These are phyloP conservation scores for Falcunculus frontatus DNA, from an alignment of 2,113 vertebrate species.

Conservation along the genomic window DNA sequence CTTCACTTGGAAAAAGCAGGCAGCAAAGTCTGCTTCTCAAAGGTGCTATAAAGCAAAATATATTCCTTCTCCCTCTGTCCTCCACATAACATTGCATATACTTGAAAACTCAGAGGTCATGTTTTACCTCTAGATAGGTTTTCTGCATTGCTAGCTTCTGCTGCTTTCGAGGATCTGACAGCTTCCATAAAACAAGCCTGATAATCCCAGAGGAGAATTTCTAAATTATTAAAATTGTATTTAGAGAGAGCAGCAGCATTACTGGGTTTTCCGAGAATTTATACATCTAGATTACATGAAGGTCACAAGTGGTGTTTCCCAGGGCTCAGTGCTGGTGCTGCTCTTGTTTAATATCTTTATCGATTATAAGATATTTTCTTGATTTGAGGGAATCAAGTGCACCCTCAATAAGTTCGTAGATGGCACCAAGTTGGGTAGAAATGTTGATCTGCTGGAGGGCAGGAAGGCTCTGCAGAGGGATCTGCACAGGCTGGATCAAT, in stretches of 20 bases:
- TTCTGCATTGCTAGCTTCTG: background rate
- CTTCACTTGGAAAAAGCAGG: background rate
- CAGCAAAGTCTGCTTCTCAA: background rate
- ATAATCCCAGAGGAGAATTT: background rate
- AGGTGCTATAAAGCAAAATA: background rate
- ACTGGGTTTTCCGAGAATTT: background rate
- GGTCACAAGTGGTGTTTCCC: background rate
- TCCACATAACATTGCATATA: background rate
- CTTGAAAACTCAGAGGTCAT: background rate
- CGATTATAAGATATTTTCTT: too few species aligned
- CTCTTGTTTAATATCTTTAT: background rate
- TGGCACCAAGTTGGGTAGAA: too few species aligned
- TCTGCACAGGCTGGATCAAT: background rate
- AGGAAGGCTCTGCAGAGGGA: background rate
- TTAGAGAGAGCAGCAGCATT: background rate
- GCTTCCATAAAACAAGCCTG: background rate
- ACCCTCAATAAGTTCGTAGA: background rate
- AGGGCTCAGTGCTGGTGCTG: background rate
- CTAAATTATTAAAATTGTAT: background rate
- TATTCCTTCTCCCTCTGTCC: background rate
- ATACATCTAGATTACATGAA: too few species aligned
- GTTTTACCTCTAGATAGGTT: background rate
- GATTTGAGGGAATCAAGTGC: fast-evolving
- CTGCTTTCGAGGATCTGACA: background rate
- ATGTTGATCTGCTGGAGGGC: background rate